These are phyloP conservation scores for Hypanus sabinus DNA, from an alignment of 2,113 vertebrate species.

Conservation along the genomic window DNA sequence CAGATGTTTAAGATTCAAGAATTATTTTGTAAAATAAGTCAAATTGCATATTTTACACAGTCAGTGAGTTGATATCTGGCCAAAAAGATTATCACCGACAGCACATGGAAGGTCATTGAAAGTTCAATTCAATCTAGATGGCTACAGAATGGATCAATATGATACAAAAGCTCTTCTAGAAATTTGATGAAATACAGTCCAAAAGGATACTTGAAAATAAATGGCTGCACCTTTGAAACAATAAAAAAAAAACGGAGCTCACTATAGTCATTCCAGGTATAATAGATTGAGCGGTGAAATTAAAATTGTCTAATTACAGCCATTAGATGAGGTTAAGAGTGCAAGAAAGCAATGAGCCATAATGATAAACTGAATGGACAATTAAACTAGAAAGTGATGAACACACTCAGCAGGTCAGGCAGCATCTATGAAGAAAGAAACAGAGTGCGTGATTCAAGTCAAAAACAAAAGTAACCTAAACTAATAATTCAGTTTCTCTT, in stretches of 20 bases:
- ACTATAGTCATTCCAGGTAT: neutral
- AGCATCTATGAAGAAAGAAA: too few relatives aligned
- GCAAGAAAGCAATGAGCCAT: neutral
- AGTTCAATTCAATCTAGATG: neutral
- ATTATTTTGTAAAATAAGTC: neutral
- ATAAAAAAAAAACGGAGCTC: neutral
- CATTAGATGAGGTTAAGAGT: neutral
- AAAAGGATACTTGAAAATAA: neutral
- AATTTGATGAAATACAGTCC: neutral
- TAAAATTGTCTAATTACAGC: neutral
- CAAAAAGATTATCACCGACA: neutral
- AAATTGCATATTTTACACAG: neutral
- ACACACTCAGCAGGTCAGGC: too few relatives aligned
- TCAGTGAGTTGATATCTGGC: neutral
- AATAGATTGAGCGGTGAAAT: neutral
- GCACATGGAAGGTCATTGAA: neutral
- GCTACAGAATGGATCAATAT: neutral
- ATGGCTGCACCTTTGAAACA: neutral
- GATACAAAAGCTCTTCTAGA: neutral
- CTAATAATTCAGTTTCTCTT: too few relatives aligned
- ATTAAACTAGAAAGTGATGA: neutral
- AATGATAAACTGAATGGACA: neutral
- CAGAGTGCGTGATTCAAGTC: too few relatives aligned
- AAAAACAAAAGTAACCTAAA: too few relatives aligned
- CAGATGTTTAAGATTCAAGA: neutral